Evolutionary conservation across 2,113 vertebrate genomes (phyloP).

Genomic region (Anarhynchus alexandrinus): DNA sequence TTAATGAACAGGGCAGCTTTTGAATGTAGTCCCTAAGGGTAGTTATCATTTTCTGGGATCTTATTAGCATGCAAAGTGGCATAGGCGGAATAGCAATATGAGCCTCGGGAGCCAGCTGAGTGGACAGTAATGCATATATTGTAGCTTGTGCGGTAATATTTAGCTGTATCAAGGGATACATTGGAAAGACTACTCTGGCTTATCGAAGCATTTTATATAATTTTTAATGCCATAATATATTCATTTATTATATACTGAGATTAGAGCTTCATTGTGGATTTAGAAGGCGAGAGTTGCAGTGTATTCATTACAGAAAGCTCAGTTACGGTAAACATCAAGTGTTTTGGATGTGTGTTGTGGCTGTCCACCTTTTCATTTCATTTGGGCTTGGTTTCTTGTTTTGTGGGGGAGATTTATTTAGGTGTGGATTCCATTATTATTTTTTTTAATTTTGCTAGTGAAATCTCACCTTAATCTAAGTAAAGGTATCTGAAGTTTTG

Average conservation of each 20-base stretch:
- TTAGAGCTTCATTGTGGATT: not conserved
- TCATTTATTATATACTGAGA: not conserved
- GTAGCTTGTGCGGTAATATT: not conserved
- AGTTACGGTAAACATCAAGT: not conserved
- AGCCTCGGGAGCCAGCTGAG: not conserved
- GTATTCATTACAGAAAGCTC: not conserved
- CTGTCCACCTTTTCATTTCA: not conserved
- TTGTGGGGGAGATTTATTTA: not conserved
- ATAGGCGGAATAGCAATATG: not conserved
- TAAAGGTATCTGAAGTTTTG: not conserved
- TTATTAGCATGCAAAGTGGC: conserved; percentile 14
- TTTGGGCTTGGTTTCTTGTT: not conserved
- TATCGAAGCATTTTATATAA: not conserved
- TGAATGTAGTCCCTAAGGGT: not conserved
- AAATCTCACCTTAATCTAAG: not conserved
- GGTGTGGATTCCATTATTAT: not conserved
- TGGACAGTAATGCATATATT: not conserved
- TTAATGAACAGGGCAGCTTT: not conserved
- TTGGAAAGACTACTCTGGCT: not conserved
- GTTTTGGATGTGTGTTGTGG: not conserved
- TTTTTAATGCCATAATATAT: not conserved
- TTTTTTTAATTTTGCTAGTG: not conserved
- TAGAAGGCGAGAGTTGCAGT: not conserved
- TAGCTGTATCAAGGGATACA: not conserved
- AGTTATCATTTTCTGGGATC: not conserved